Evolutionary conservation across 1,140 invertebrate species (phyloP).

Genomic region (Muscidifurax raptorellus): DNA sequence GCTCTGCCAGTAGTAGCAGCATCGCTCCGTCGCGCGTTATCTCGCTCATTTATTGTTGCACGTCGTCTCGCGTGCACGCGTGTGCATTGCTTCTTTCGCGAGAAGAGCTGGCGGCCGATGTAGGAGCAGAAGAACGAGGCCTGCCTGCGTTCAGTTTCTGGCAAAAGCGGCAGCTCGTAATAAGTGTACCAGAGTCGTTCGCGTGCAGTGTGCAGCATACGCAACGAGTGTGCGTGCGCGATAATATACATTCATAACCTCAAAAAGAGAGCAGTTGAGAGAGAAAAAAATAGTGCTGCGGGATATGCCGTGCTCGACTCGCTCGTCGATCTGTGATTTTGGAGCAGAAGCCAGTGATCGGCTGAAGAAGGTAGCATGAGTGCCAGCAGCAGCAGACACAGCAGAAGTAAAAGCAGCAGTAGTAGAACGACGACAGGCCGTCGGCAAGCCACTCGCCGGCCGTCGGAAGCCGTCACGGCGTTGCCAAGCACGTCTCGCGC

Average conservation of each 20-base stretch:
- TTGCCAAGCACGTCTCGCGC: constrained; percentile 15
- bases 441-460: constrained; percentile 34
- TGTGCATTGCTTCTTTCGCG: neutral
- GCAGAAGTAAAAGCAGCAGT: too few species aligned
- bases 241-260: constrained; percentile 35
- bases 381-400: neutral
- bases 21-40: neutral
- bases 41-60: neutral
- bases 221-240: constrained; percentile 21
- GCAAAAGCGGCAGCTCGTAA: neutral
- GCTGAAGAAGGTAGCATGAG: neutral
- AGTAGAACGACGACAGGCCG: neutral
- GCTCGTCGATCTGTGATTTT: neutral
- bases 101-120: too few species aligned
- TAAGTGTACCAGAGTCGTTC: neutral
- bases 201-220: neutral
- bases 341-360: neutral
- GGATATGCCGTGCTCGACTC: neutral
- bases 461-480: constrained; percentile 52
- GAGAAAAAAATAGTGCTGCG: neutral
- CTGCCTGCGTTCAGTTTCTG: neutral
- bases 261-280: neutral
- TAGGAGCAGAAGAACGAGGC: constrained; percentile 10
- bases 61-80: neutral
- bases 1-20: neutral